Percentiles rank a stretch among this genome's conserved stretches.
phyloP scores from a whole-genome alignment of 2,888 invertebrate species.

The Orthosia gracilis region DNA sequence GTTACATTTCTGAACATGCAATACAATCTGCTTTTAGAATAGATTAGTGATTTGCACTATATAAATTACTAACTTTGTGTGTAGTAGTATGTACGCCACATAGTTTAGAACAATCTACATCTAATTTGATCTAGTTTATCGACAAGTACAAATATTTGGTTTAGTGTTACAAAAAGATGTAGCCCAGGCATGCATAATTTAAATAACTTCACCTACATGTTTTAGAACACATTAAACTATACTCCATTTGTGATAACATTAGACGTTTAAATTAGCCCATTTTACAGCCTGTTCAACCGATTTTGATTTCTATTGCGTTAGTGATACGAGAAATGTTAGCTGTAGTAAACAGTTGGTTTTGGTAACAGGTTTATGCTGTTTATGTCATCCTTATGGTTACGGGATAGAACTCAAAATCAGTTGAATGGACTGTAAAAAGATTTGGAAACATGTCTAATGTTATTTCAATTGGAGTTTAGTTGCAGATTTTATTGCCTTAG shows the following conservation, averaged over 20 bases:
- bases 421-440: too few relatives aligned
- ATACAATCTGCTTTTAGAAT: neutral
- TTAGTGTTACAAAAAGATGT: slow-evolving; percentile 24
- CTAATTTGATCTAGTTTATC: slow-evolving; percentile 51
- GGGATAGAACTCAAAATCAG: too few relatives aligned
- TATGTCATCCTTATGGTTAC: too few relatives aligned
- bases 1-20: neutral
- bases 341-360: too few relatives aligned
- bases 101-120: slow-evolving; percentile 35
- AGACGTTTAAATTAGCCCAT: too few relatives aligned
- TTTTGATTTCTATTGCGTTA: too few relatives aligned
- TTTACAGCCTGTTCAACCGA: too few relatives aligned
- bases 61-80: slow-evolving; percentile 11
- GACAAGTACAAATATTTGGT: slow-evolving; percentile 38
- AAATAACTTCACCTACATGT: slow-evolving; percentile 23
- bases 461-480: too few relatives aligned
- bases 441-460: too few relatives aligned
- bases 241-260: too few relatives aligned
- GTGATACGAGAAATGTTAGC: too few relatives aligned
- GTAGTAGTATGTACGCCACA: neutral
- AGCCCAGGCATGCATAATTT: slow-evolving; percentile 15
- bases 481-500: neutral
- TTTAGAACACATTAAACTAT: slow-evolving; percentile 1
- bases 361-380: too few relatives aligned
- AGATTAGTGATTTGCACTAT: neutral